A percentile compares a stretch with the other conserved stretches of the same genome.
phyloP scores from a whole-genome alignment of 2,888 invertebrate species.

The Cephus pulcher region DNA sequence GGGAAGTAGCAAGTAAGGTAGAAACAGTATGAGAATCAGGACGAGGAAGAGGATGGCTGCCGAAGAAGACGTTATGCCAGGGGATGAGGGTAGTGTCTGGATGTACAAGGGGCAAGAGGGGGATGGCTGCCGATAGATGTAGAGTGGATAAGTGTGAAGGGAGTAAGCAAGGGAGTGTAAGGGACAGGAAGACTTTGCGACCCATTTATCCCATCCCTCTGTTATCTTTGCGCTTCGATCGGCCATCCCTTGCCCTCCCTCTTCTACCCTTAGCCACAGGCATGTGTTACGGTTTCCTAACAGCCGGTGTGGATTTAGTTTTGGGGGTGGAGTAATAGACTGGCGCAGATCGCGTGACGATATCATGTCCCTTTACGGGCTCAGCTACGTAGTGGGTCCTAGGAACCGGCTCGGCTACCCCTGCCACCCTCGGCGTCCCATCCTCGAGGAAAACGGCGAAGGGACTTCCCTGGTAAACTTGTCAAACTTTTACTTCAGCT shows the following conservation, averaged over 20 bases:
- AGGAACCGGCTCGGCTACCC: not conserved
- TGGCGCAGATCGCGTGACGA: conserved; percentile 36
- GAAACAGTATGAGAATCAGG: conserved; percentile 22
- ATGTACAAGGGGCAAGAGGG: conserved; percentile 1
- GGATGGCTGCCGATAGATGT: conserved; percentile 3
- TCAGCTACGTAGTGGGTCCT: not conserved
- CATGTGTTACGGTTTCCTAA: conserved; percentile 45
- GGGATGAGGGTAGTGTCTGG: conserved; percentile 8
- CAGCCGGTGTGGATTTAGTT: conserved; percentile 45
- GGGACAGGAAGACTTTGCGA: conserved; percentile 4
- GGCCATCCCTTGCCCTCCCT: not conserved
- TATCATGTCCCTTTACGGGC: conserved; percentile 25
- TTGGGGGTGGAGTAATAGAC: conserved; percentile 7
- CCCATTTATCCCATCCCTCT: conserved; percentile 9
- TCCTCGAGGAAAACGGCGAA: conserved; percentile 17
- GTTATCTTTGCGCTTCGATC: conserved; percentile 9
- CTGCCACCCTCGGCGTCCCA: not conserved
- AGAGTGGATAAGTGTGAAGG: not conserved
- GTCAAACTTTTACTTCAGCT: conserved; percentile 29
- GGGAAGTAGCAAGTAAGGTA: conserved; percentile 10
- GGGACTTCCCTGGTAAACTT: conserved; percentile 28
- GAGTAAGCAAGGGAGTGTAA: not conserved
- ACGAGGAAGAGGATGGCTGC: conserved; percentile 1
- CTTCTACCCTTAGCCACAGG: conserved; percentile 23
- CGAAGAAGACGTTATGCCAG: conserved; percentile 5